Conservation (phyloP, 2,797 vertebrate species). For the Kryptolebias ocellatus region DNA sequence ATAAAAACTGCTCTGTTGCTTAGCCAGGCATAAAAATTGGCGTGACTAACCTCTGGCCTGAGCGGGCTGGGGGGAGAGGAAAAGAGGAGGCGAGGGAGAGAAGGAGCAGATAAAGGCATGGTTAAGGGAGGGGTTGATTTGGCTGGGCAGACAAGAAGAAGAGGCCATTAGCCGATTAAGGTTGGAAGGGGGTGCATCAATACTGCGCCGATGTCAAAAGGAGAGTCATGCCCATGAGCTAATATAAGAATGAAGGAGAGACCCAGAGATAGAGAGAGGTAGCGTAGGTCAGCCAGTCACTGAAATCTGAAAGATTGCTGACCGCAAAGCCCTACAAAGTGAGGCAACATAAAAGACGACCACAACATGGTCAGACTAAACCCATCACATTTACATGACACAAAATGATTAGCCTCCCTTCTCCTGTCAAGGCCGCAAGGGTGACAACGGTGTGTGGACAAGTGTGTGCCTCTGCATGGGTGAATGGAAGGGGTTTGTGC, state of each 20-base stretch:
- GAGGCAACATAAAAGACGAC: conserved; percentile 55
- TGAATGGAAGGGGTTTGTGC: conserved; percentile 63
- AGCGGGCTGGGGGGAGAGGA: conserved; percentile 55
- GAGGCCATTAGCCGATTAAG: conserved; percentile 87
- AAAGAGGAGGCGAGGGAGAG: conserved; percentile 58
- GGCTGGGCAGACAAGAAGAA: conserved; percentile 74
- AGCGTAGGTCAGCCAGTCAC: conserved; percentile 64
- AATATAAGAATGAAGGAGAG: conserved; percentile 70
- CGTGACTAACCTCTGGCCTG: conserved; percentile 74
- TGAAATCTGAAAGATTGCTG: conserved; percentile 62
- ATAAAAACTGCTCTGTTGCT: conserved; percentile 76
- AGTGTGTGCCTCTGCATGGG: conserved; percentile 21
- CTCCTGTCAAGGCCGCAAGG: conserved; percentile 16
- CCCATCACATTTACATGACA: conserved; percentile 41
- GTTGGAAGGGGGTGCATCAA: conserved; percentile 80
- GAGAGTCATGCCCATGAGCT: conserved; percentile 75
- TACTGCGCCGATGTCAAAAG: conserved; percentile 80
- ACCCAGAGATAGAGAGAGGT: conserved; percentile 43
- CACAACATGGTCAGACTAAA: conserved; percentile 53
- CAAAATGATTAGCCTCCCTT: conserved; percentile 59
- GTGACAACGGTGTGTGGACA: conserved; percentile 1
- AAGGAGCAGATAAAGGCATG: conserved; percentile 65
- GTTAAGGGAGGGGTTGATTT: conserved; percentile 73
- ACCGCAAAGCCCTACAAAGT: conserved; percentile 62
- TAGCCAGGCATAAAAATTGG: conserved; percentile 83